Evolutionary conservation across 2,888 invertebrate genomes (phyloP).

Genomic region (Cosmia pyralina): DNA sequence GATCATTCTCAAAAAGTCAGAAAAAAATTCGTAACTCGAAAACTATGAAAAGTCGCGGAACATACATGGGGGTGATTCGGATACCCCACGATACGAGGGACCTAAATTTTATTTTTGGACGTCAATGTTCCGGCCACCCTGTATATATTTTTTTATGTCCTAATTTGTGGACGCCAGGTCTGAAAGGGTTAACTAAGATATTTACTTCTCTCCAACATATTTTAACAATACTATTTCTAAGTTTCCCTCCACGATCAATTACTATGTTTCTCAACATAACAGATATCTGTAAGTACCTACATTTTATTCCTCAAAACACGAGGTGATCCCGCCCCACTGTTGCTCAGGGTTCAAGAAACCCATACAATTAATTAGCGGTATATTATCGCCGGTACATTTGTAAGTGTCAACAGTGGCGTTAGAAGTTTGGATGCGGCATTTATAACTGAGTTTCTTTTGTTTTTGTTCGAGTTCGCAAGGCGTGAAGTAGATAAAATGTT

Average conservation of each 20-base stretch:
- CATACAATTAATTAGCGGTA: slow-evolving; percentile 77
- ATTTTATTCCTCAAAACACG: slow-evolving; percentile 5
- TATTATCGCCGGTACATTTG: slow-evolving; percentile 69
- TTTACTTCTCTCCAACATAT: not conserved
- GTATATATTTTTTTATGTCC: too few species aligned
- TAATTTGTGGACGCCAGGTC: too few species aligned
- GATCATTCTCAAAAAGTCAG: too few species aligned
- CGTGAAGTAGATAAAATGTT: slow-evolving; percentile 3
- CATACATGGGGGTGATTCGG: too few species aligned
- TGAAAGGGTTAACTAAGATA: not conserved
- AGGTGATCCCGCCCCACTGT: slow-evolving; percentile 41
- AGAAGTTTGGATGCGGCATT: slow-evolving; percentile 66
- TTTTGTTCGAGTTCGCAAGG: not conserved
- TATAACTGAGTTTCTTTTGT: slow-evolving; percentile 5
- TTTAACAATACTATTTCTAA: not conserved
- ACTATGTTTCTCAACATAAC: not conserved
- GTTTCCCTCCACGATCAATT: not conserved
- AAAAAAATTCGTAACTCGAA: too few species aligned
- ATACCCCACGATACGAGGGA: too few species aligned
- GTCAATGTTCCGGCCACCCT: too few species aligned
- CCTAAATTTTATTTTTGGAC: too few species aligned
- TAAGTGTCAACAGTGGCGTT: slow-evolving; percentile 45
- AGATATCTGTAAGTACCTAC: too few species aligned
- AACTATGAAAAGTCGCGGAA: too few species aligned
- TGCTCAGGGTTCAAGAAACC: slow-evolving; percentile 71